These are phyloP conservation scores for Athalia circularis DNA, from an alignment of 2,888 invertebrate genomes.

Conservation along the genomic window DNA sequence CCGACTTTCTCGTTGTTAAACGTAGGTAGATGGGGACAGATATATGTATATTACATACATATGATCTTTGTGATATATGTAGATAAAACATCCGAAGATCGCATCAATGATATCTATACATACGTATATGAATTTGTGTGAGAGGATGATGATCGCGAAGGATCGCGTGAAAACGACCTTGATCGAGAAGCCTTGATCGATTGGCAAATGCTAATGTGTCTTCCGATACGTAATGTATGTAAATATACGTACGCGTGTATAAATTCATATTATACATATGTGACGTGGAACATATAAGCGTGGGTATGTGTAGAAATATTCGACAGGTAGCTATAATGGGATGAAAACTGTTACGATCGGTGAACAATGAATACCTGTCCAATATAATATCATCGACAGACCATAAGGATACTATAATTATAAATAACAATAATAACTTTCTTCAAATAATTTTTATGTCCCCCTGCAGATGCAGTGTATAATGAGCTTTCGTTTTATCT, in stretches of 20 bases:
- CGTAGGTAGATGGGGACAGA: too few relatives aligned
- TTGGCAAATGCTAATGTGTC: neutral
- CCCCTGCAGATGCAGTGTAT: neutral
- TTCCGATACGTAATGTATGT: neutral
- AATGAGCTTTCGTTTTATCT: neutral
- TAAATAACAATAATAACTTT: slow-evolving; percentile 10
- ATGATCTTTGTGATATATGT: too few relatives aligned
- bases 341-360: slow-evolving; percentile 22
- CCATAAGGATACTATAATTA: neutral
- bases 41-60: too few relatives aligned
- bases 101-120: neutral
- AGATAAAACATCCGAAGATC: neutral
- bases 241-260: neutral
- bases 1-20: too few relatives aligned
- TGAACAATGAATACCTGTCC: neutral
- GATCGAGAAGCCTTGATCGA: neutral
- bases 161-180: too few relatives aligned
- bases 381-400: slow-evolving; percentile 9
- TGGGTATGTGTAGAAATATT: too few relatives aligned
- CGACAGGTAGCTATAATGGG: neutral
- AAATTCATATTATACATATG: neutral
- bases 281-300: too few relatives aligned
- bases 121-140: neutral
- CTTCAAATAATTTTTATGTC: neutral
- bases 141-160: neutral